A percentile compares a stretch with the other conserved stretches of the same genome.
phyloP scores from a whole-genome alignment of 2,113 vertebrate species.

The Myotis brandtii region DNA sequence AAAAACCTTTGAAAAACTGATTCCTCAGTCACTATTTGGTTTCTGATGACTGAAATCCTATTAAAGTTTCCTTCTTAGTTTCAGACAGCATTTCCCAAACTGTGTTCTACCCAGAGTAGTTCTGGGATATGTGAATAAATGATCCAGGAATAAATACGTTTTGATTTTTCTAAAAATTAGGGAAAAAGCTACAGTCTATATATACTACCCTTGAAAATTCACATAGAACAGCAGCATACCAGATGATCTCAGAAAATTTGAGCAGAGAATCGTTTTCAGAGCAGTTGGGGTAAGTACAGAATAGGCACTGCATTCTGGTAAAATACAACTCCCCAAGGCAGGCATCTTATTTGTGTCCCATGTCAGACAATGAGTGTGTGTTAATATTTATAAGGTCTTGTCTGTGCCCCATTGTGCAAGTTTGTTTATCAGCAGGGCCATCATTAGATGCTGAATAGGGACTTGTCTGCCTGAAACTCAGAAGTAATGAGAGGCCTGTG shows the following conservation, averaged over 20 bases:
- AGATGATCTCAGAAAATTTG: background rate
- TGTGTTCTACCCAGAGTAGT: background rate
- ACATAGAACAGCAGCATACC: background rate
- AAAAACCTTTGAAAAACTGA: background rate
- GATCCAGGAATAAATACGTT: background rate
- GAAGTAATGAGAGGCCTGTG: rapidly evolving
- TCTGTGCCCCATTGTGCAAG: too few species aligned
- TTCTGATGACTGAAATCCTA: background rate
- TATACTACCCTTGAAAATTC: background rate
- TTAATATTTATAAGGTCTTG: background rate
- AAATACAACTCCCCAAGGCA: background rate
- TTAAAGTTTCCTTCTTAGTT: background rate
- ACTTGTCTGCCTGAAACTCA: background rate
- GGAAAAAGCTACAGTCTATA: background rate
- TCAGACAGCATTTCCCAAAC: background rate
- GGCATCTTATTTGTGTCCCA: rapidly evolving
- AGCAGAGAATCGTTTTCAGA: background rate
- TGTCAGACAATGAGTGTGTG: background rate
- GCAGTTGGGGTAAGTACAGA: background rate
- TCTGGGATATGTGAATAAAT: background rate
- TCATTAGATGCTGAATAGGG: background rate
- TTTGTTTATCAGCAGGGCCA: background rate
- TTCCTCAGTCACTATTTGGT: background rate
- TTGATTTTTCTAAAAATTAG: background rate
- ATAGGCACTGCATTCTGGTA: rapidly evolving